Percentiles rank a stretch among this genome's conserved stretches.
Conservation (phyloP, 2,888 invertebrate genomes). For the Flabesymbios commensalis region DNA sequence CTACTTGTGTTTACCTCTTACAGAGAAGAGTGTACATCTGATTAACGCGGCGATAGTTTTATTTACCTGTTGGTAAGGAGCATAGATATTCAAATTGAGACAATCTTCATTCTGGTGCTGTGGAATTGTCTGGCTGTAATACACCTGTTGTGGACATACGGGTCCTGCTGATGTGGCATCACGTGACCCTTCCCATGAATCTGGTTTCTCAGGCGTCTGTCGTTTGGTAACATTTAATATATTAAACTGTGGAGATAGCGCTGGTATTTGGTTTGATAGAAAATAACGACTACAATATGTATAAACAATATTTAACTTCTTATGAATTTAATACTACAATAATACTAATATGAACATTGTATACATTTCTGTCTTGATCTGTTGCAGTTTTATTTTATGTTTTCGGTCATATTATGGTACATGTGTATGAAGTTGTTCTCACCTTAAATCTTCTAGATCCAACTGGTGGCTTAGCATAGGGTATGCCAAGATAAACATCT, state of each 20-base stretch:
- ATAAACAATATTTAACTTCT: not conserved
- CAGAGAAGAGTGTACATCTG: too few species aligned
- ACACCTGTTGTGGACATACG: constrained; percentile 6
- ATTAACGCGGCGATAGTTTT: too few species aligned
- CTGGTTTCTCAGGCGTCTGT: constrained; percentile 4
- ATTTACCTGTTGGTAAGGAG: constrained; percentile 22
- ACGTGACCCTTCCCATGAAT: not conserved
- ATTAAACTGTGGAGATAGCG: too few species aligned
- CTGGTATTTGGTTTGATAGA: too few species aligned
- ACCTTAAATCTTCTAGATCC: not conserved
- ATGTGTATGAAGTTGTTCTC: too few species aligned
- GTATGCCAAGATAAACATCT: not conserved
- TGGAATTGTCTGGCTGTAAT: constrained; percentile 5
- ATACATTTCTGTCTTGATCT: too few species aligned
- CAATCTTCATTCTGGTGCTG: constrained; percentile 27
- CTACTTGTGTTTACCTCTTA: too few species aligned
- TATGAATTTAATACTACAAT: too few species aligned
- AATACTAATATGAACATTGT: too few species aligned
- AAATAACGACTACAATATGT: too few species aligned
- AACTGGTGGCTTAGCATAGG: not conserved
- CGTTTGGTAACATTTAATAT: not conserved
- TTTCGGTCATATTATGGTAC: too few species aligned
- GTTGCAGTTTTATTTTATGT: too few species aligned
- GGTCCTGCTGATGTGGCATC: not conserved
- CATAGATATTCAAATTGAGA: constrained; percentile 29